A percentile compares a stretch with the other conserved stretches of the same genome.
Evolutionary conservation across 2,888 invertebrate genomes (phyloP).

Genomic region (Trachelus troglodyta): DNA sequence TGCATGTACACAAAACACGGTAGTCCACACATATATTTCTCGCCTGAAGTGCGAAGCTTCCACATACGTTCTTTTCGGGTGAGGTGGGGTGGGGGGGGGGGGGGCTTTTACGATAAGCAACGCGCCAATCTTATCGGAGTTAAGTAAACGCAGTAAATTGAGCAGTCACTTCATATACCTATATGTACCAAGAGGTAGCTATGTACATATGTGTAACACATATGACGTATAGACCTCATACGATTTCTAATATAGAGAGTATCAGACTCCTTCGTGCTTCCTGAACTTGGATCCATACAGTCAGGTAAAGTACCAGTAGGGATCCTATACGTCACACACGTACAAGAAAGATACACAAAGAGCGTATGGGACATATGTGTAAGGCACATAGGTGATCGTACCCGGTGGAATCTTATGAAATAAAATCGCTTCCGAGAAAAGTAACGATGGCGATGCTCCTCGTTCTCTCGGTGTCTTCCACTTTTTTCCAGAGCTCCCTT

Average conservation of each 20-base stretch:
- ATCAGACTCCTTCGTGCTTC: background rate
- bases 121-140: background rate
- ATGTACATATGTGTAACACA: background rate
- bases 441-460: background rate
- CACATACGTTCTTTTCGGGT: background rate
- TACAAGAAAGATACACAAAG: background rate
- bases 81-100: no score
- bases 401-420: constrained; percentile 5
- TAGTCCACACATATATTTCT: background rate
- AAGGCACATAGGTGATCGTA: background rate
- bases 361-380: background rate
- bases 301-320: background rate
- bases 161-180: background rate
- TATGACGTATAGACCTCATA: background rate
- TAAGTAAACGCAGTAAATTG: background rate
- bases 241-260: background rate
- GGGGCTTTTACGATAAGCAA: background rate
- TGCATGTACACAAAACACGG: background rate
- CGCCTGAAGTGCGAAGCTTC: background rate
- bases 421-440: constrained; percentile 7
- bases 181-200: background rate
- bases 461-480: constrained; percentile 1
- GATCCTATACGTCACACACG: background rate
- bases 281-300: background rate
- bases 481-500: constrained; percentile 5